A percentile compares a stretch with the other conserved stretches of the same genome.
These are phyloP conservation scores for Chromobotia macracanthus DNA, from an alignment of 2,797 vertebrate species.

Conservation along the genomic window DNA sequence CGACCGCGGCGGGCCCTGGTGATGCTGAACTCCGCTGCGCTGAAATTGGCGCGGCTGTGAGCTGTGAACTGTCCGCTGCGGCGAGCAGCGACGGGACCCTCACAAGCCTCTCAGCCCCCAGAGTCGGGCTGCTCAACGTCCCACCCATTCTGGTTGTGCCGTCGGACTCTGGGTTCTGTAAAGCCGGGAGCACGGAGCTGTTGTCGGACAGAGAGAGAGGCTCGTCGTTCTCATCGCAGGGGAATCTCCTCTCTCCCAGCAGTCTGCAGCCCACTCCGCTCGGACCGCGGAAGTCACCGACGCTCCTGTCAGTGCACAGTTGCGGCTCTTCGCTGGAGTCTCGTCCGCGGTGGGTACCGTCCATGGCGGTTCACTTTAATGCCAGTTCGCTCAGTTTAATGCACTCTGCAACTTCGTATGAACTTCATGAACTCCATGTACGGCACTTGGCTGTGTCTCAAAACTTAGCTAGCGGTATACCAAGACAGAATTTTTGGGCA, in stretches of 20 bases:
- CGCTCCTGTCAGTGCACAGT: constrained; percentile 80
- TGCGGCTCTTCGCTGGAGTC: constrained; percentile 81
- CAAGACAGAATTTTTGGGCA: background rate
- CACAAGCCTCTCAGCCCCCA: constrained; percentile 54
- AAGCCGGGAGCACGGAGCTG: constrained; percentile 63
- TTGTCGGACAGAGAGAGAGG: constrained; percentile 68
- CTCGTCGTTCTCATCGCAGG: constrained; percentile 70
- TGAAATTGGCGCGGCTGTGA: constrained; percentile 56
- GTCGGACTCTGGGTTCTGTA: constrained; percentile 71
- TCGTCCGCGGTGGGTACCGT: constrained; percentile 81
- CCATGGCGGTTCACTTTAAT: background rate
- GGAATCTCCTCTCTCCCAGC: constrained; percentile 76
- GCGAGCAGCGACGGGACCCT: constrained; percentile 63
- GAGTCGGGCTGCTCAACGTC: constrained; percentile 62
- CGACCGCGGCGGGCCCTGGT: constrained; percentile 18
- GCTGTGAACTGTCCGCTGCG: constrained; percentile 56
- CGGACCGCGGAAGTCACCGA: constrained; percentile 76
- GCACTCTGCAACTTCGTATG: background rate
- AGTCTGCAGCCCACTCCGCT: constrained; percentile 74
- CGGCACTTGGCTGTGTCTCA: background rate
- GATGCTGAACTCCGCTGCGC: constrained; percentile 62
- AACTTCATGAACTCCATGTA: background rate
- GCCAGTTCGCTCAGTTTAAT: background rate
- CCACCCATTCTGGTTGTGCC: constrained; percentile 75
- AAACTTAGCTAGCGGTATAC: background rate